Evolutionary conservation across 2,113 vertebrate genomes (phyloP), one percentile per base, ranked within the genome.

Genomic region (Mola mola): DNA sequence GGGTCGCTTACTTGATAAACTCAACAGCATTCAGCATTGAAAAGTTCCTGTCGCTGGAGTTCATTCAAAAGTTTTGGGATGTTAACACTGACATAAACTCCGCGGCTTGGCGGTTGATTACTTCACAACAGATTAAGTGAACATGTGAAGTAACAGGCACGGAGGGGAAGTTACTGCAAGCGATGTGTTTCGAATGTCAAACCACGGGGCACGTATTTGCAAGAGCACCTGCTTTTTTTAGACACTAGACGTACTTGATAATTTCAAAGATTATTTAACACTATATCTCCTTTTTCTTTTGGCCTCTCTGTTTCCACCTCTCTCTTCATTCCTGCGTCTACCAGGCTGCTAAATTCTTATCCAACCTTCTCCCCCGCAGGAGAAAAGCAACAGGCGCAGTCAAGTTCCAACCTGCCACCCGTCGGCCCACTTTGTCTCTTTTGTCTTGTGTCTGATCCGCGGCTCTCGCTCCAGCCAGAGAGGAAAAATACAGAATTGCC

Each of bases 401-500:
- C 87, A 85, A 52, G 89, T 87, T 62, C 19, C 34, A 57, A 81
- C 89, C 60, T 66, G 88, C 28, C 56, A 29, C 25, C 13, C n/a
- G 7, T 16, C 37, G 37, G 20, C 37, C 62, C 38, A 1, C 8
- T 36, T 47, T 9, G 31, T 17, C 22, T 56, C 11, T 58, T 44
- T 77, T 15, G 66, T 60, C 74, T 66, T 72, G 52, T 52, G 51
- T 5, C 24, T 33, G 42, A 49, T 38, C 24, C 0, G 0, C 7
- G 63, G 6, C 8, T 17, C 10, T 41, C 70, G 52, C 57, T 24
- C 17, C 37, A 69, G 51, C 61, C 68, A 83, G 43, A 64, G n/a
- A 71, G 83, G 84, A 89, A 88, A 89, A 84, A 42, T 80, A 88
- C 87, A 57, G 59, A 52, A 67, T 51, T 40, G 25, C n/a, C 36